Percentiles rank a stretch among this genome's conserved stretches.
Conservation (phyloP, 2,113 vertebrate genomes). For the Mola mola region DNA sequence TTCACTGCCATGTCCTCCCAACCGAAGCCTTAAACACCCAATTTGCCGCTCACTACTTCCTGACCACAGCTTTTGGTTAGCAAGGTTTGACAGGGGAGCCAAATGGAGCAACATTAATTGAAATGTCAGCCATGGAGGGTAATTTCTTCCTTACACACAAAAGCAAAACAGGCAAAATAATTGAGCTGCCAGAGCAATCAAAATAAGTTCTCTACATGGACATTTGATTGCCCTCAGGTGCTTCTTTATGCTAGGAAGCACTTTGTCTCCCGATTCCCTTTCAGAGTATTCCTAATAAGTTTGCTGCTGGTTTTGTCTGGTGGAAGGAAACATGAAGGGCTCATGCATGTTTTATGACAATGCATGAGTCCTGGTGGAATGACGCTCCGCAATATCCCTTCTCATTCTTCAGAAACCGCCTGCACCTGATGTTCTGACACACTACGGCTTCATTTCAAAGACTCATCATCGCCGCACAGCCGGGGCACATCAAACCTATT, state of each 20-base stretch:
- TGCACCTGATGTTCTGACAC: not conserved
- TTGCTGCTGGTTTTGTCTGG: constrained; percentile 33
- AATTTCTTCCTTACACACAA: constrained; percentile 50
- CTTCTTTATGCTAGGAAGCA: constrained; percentile 56
- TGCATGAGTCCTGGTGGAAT: constrained; percentile 42
- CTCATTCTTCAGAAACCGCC: constrained; percentile 7
- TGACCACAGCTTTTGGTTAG: constrained; percentile 35
- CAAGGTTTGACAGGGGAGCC: constrained; percentile 44
- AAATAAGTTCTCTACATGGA: constrained; percentile 48
- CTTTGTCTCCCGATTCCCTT: constrained; percentile 61
- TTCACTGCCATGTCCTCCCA: constrained; percentile 2
- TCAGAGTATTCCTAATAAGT: constrained; percentile 48
- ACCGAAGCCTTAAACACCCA: constrained; percentile 32
- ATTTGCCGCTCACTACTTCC: constrained; percentile 40
- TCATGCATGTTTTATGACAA: constrained; percentile 57
- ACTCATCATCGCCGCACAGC: not conserved
- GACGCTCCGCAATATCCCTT: constrained; percentile 4
- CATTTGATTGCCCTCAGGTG: constrained; percentile 43
- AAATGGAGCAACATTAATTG: constrained; percentile 64
- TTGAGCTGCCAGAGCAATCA: constrained; percentile 74
- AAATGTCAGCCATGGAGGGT: constrained; percentile 67
- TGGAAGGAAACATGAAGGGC: constrained; percentile 44
- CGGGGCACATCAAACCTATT: constrained; percentile 30
- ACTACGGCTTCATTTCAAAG: constrained; percentile 2
- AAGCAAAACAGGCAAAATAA: constrained; percentile 72